A percentile compares a stretch with the other conserved stretches of the same genome.
Conservation (phyloP, 2,113 vertebrate species). For the Nyctibius bracteatus region DNA sequence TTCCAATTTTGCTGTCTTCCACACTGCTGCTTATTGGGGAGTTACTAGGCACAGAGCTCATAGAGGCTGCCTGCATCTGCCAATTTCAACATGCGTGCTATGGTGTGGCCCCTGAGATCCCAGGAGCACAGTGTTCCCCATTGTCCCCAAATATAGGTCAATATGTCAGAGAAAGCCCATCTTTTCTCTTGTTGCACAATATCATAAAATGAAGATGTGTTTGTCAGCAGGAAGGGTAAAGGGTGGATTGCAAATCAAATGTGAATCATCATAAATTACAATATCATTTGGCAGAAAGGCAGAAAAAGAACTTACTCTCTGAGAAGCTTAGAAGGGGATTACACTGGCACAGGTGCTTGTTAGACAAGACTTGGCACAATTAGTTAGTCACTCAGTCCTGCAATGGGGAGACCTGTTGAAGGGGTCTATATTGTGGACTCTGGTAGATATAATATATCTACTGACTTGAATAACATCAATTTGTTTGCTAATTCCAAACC, state of each 20-base stretch:
- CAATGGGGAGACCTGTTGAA: background rate
- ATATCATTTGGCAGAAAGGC: background rate
- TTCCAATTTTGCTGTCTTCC: background rate
- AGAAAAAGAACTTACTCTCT: background rate
- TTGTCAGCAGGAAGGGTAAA: background rate
- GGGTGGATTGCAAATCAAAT: background rate
- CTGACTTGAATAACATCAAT: background rate
- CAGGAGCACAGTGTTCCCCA: background rate
- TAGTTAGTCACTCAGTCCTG: background rate
- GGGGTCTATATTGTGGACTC: background rate
- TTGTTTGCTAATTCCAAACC: background rate
- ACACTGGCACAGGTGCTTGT: background rate
- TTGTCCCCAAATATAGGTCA: background rate
- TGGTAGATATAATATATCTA: background rate
- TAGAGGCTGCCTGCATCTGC: background rate
- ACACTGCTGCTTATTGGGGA: background rate
- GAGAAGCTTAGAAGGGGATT: background rate
- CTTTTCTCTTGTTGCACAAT: background rate
- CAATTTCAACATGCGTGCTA: rapidly evolving
- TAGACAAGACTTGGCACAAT: background rate
- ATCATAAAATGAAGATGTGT: background rate
- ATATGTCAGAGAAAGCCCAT: background rate
- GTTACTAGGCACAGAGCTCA: background rate
- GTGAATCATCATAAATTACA: background rate
- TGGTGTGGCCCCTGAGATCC: background rate